These are phyloP conservation scores for Carabus problematicus DNA, from an alignment of 2,888 invertebrate species.

Conservation along the genomic window DNA sequence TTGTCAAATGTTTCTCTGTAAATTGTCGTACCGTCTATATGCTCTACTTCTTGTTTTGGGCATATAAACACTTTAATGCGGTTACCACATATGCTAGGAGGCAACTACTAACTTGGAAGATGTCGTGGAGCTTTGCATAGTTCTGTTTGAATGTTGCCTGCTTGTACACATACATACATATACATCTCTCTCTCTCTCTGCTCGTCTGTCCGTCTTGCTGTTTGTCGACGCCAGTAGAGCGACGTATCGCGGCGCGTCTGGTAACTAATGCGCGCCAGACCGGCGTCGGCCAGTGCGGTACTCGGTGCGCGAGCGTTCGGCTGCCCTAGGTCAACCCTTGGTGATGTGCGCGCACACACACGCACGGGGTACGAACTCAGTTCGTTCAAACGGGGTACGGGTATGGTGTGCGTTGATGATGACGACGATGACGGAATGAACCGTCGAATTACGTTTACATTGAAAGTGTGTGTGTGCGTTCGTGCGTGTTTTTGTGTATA, in stretches of 20 bases:
- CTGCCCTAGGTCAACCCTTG: constrained; percentile 30
- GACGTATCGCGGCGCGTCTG: constrained; percentile 18
- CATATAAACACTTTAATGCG: no score
- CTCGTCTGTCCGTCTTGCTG: no score
- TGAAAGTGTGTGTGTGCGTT: not conserved
- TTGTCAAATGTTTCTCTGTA: no score
- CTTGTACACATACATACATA: no score
- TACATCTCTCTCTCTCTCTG: no score
- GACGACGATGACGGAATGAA: not conserved
- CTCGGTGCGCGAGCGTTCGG: constrained; percentile 9
- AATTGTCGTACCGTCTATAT: no score
- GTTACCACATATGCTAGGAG: no score
- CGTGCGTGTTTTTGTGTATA: not conserved
- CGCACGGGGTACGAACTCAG: not conserved
- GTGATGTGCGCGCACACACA: constrained; percentile 6
- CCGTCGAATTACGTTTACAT: constrained; percentile 1
- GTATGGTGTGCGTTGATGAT: not conserved
- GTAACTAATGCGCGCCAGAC: constrained; percentile 22
- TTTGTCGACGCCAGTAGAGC: constrained; percentile 1
- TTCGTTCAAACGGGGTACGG: not conserved
- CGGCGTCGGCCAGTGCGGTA: constrained; percentile 14
- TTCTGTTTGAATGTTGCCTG: no score
- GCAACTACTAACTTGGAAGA: no score
- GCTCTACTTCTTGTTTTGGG: no score
- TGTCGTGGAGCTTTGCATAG: no score